Base-by-base conservation (phyloP, 2,113 vertebrate species). In the Zosterops pallidus region DNA sequence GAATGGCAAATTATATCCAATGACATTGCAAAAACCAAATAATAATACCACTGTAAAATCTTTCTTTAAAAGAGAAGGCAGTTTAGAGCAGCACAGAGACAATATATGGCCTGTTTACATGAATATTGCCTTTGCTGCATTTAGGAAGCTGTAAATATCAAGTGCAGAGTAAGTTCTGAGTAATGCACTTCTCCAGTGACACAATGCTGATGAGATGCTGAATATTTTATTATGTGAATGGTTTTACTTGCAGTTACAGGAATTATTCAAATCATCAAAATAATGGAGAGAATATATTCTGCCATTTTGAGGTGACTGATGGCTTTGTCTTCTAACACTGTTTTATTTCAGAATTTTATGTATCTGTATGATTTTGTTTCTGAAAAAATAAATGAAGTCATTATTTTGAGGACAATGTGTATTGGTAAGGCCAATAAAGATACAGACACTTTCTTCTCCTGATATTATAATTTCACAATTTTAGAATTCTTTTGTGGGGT, bases 361-460 rank as follows among this genome's bases (percentile, higher is more conserved):
- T 77, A 31, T 81, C 81, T 60, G 22, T 86, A 17, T 79, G 65
- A 75, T 42, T 92, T 95, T 96, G 49, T 90, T 95, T 92, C 89
- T 79, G 81, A 93, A 95, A 92, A 83, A 77, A 14, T 25, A 90
- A 63, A 42, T 62, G 29, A 92, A 86, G 91, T 81, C 81, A 52
- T 88, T 80, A 70, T 55, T 71, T 77, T 80, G 39, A 62, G 35
- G 53, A 35, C 29, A 44, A 5, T 23, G 25, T 81, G 9, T 84
- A 35, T 50, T 67, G 49, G 49, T 60, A 71, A 71, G 29, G 25
- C 23, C 3, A 55, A 22, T 72, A 76, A 68, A 60, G 53, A 56
- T n/a, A 15, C 1, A 52, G 47, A 31, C 8, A 12, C 12, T 49
- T 83, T 24, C 17, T 41, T 53, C 17, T 84, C 26, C 35, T 82